A percentile compares a stretch with the other conserved stretches of the same genome.
These are phyloP conservation scores for Brachyalestes nurse DNA, from an alignment of 2,797 vertebrate species.

Conservation along the genomic window DNA sequence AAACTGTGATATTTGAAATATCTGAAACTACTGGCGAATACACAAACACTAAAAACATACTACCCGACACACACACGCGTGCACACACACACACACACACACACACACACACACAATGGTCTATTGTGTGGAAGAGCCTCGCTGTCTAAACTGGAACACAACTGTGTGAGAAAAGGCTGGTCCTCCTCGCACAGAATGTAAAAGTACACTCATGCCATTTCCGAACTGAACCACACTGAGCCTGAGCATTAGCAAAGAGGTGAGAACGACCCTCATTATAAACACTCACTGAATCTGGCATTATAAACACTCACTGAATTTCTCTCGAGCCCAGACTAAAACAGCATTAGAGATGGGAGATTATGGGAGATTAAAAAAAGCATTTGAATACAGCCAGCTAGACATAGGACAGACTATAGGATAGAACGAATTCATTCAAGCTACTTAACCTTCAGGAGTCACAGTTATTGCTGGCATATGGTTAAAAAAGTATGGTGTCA, in stretches of 20 bases:
- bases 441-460: not conserved
- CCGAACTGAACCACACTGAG: constrained; percentile 25
- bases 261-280: constrained; percentile 43
- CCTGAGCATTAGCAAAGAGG: constrained; percentile 43
- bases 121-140: not conserved
- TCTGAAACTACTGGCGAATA: too few relatives aligned
- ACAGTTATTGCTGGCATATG: not conserved
- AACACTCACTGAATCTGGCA: constrained; percentile 6
- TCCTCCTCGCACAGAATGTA: constrained; percentile 10
- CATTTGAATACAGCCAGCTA: not conserved
- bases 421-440: not conserved
- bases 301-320: constrained; percentile 9
- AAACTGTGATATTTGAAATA: not conserved
- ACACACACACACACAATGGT: not conserved
- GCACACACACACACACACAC: not conserved
- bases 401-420: not conserved
- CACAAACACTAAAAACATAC: not conserved
- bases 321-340: not conserved
- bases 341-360: not conserved
- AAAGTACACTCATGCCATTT: constrained; percentile 42
- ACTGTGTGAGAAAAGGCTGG: constrained; percentile 19
- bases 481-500: not conserved
- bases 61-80: not conserved
- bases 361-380: not conserved
- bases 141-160: constrained; percentile 23